These are phyloP conservation scores for Meloidogyne floridensis DNA, from an alignment of 1,140 invertebrate species.

Conservation along the genomic window DNA sequence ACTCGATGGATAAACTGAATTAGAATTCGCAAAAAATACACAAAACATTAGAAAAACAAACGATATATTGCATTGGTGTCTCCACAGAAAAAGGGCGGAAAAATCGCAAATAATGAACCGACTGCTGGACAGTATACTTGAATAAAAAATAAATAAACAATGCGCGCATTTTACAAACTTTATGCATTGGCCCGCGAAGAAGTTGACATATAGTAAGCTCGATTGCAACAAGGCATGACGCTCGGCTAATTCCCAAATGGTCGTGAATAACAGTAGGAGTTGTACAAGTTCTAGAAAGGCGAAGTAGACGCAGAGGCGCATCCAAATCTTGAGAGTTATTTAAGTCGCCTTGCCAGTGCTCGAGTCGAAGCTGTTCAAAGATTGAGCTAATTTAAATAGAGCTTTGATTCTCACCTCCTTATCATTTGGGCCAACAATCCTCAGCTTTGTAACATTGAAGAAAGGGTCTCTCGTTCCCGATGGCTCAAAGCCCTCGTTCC, in stretches of 20 bases:
- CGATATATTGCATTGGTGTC: constrained; percentile 64
- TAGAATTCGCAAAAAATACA: background rate
- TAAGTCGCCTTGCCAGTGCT: constrained; percentile 61
- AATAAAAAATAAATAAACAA: constrained; percentile 17
- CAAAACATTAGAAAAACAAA: background rate
- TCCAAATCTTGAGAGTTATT: constrained; percentile 60
- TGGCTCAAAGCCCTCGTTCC: constrained; percentile 47
- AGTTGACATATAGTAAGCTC: constrained; percentile 58
- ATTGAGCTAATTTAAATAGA: constrained; percentile 23
- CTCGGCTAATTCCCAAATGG: constrained; percentile 60
- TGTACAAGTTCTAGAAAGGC: constrained; percentile 48
- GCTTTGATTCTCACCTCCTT: constrained; percentile 38
- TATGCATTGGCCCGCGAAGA: constrained; percentile 55
- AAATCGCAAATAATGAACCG: constrained; percentile 61
- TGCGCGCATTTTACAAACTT: constrained; percentile 37
- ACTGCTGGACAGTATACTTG: constrained; percentile 56
- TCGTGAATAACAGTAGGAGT: constrained; percentile 57
- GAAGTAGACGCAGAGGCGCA: constrained; percentile 53
- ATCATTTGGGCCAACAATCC: constrained; percentile 43
- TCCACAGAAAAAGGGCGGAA: constrained; percentile 58
- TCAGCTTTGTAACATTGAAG: constrained; percentile 54
- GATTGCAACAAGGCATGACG: constrained; percentile 54
- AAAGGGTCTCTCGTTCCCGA: constrained; percentile 39
- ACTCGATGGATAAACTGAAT: constrained; percentile 54
- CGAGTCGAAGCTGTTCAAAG: constrained; percentile 44